Percentiles rank a stretch among this genome's conserved stretches.
These are phyloP conservation scores for Dromococcyx pavoninus DNA, from an alignment of 2,797 vertebrate species.

Conservation along the genomic window DNA sequence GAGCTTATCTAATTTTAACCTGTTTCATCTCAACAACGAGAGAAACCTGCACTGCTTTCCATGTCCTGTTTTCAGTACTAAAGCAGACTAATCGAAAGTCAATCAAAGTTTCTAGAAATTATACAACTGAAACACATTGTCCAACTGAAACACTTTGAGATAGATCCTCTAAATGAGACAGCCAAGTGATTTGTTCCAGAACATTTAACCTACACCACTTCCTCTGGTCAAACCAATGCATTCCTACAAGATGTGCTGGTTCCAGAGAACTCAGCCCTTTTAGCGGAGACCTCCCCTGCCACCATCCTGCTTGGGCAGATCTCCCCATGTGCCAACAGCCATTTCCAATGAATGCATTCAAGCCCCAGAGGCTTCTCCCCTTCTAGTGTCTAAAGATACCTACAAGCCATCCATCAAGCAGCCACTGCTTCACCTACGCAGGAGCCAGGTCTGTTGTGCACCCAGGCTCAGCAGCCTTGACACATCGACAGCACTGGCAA, in stretches of 20 bases:
- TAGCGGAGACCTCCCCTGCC: neutral
- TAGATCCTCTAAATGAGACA: neutral
- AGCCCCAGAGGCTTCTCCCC: neutral
- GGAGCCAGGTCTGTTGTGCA: neutral
- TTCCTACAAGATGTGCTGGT: neutral
- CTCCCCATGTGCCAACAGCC: neutral
- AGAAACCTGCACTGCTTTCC: neutral
- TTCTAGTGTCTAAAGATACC: neutral
- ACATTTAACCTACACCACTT: rapidly evolving
- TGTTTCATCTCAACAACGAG: neutral
- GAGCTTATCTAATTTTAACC: neutral
- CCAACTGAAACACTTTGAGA: neutral
- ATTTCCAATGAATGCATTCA: neutral
- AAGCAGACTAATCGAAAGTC: neutral
- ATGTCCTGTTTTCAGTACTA: neutral
- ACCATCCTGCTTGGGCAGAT: neutral
- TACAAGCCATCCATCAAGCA: neutral
- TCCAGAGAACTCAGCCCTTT: neutral
- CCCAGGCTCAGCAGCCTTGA: rapidly evolving
- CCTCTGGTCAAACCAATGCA: neutral
- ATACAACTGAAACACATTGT: neutral
- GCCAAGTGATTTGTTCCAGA: neutral
- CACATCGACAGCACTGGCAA: neutral
- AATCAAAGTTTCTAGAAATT: neutral
- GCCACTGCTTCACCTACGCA: rapidly evolving